phyloP scores from a whole-genome alignment of 2,888 invertebrate genomes.

The Labia minor region DNA sequence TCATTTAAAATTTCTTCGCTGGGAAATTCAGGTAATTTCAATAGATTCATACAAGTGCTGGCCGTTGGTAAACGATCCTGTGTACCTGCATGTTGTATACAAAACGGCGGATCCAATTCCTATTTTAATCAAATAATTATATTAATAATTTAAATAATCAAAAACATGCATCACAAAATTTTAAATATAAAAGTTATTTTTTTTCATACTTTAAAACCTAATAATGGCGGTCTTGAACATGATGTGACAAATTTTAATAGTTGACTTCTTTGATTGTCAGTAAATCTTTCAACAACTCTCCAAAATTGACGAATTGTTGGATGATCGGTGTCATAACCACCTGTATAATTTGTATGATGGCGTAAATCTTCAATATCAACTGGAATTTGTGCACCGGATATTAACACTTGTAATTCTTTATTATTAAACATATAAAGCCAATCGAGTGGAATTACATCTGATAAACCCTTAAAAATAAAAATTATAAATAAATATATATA shows the following conservation, averaged over 20 bases:
- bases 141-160: not conserved
- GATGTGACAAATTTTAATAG: constrained; percentile 96
- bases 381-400: constrained; percentile 89
- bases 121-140: constrained; percentile 33
- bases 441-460: constrained; percentile 78
- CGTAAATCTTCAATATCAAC: constrained; percentile 85
- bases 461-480: constrained; percentile 54
- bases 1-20: constrained; percentile 64
- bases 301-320: constrained; percentile 81
- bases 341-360: constrained; percentile 77
- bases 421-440: constrained; percentile 94
- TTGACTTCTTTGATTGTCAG: constrained; percentile 71
- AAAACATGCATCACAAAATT: too few relatives aligned
- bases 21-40: constrained; percentile 86
- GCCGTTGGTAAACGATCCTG: constrained; percentile 90
- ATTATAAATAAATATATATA: constrained; percentile 14
- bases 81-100: constrained; percentile 85
- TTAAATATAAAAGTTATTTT: not conserved
- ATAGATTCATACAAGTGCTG: constrained; percentile 94
- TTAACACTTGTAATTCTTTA: constrained; percentile 89
- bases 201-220: constrained; percentile 80
- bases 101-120: constrained; percentile 92
- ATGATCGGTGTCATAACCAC: constrained; percentile 73
- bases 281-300: constrained; percentile 71
- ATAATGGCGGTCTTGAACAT: constrained; percentile 88